Base-by-base conservation (phyloP, 1,140 invertebrate species). In the Triops longicaudatus region DNA sequence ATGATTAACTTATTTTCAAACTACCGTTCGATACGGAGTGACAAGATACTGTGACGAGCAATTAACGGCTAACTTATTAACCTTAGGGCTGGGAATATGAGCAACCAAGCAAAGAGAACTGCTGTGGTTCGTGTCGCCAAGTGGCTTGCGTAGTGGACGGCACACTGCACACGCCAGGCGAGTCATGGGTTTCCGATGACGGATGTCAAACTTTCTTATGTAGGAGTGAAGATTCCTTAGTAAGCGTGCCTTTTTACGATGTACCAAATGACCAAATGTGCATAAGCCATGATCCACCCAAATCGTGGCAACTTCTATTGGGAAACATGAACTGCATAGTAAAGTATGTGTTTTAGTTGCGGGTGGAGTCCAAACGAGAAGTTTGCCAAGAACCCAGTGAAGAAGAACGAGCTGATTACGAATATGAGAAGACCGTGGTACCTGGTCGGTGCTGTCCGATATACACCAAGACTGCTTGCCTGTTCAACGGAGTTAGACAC, bases 71-170 rank as follows among this genome's bases (percentile, higher is more conserved):
- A 27, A 26, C 74, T 76, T 75, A 79, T 75, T 79, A 71, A 72
- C 77, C 79, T 3, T 74, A 81, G 74, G 86, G 86, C 0, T 86
- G 79, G 73, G 77, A 76, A 31, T 75, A 73, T 37, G 26, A 72
- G n/a, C 63, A 80, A 0, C 37, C 75, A 17, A 82, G 80, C 22
- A 83, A 79, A 14, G 80, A 82, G 2, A 81, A 85, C n/a, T 93
- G 92, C 82, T 94, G 92, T 80, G 92, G 92, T 3, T 84, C 87
- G 78, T 94, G 92, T 78, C 82, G 86, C 28, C 89, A 90, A 83
- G 84, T 85, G 0, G 85, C 85, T 43, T 94, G 92, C 79, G 82
- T 92, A 0, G 83, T 89, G n/a, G 87, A 87, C 0, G 87, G 87
- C 4, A 78, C 81, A 5, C 79, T 87, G 11, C 87, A 86, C 44